Base-by-base conservation (phyloP, 2,797 vertebrate genomes). In the Mergus octosetaceus region DNA sequence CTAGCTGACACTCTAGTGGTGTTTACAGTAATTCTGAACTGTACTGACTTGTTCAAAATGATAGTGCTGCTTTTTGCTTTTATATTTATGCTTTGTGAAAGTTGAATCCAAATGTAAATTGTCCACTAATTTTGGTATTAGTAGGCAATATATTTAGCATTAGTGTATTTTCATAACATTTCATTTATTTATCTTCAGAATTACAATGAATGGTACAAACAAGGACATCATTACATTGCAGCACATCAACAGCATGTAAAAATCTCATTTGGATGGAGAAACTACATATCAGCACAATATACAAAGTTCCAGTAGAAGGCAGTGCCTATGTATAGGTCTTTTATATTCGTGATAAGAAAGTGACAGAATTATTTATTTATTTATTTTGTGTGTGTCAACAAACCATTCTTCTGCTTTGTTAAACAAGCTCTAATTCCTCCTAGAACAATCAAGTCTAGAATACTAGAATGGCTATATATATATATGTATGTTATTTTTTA, bases 41-140 rank as follows among this genome's bases (percentile, higher is more conserved):
- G 2, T 8, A 4, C 5, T 69, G 34, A 82, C 19, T 41, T 64
- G 11, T 53, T 64, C 36, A 43, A 45, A 75, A 16, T 25, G 0
- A 1, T 41, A 78, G 47, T 27, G 39, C 21, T 66, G 16, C 27
- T 58, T n/a, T 66, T 47, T 49, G 47, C 22, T 49, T 49, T 24
- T 24, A 49, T 13, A 58, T 65, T 78, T 82, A 85, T 87, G 20
- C 9, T 11, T 24, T 69, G 28, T 60, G n/a, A n/a, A 69, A 60
- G 8, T 65, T 83, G 15, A 13, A 47, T 58, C 3, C 2, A 0
- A 5, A 11, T 45, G 16, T 1, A 1, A 12, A 58, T 53, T 30
- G 43, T 4, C 28, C 13, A 34, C 2, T 2, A 4, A 2, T 57
- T 73, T 43, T 30, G 10, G 15, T 34, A 4, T n/a, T 65, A 43